Evolutionary conservation across 2,113 vertebrate genomes (phyloP).

Genomic region (Gobius niger): DNA sequence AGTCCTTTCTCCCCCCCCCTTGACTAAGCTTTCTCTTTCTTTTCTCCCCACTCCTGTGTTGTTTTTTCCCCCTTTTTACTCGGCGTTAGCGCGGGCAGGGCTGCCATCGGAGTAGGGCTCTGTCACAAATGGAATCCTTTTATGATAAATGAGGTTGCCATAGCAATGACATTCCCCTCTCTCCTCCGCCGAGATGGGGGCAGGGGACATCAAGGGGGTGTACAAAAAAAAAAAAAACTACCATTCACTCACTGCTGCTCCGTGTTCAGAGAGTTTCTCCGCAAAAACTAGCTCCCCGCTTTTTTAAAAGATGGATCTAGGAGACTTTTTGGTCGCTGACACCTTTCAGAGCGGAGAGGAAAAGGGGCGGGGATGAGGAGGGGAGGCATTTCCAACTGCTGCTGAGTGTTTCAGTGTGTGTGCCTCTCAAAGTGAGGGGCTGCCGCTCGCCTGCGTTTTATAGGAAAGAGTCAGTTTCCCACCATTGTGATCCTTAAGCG

Average conservation of each 20-base stretch:
- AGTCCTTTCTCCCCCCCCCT: conserved; percentile 54
- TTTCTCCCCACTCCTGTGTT: conserved; percentile 38
- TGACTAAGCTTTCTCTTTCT: conserved; percentile 44
- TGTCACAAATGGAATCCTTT: conserved; percentile 76
- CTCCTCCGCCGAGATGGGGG: conserved; percentile 71
- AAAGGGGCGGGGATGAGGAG: conserved; percentile 63
- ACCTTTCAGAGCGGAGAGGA: conserved; percentile 69
- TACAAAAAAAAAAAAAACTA: conserved; percentile 39
- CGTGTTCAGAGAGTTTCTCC: conserved; percentile 68
- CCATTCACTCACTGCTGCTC: conserved; percentile 69
- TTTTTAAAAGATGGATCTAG: conserved; percentile 67
- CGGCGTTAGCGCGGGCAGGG: conserved; percentile 51
- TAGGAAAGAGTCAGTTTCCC: conserved; percentile 71
- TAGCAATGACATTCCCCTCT: conserved; percentile 73
- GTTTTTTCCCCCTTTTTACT: conserved; percentile 27
- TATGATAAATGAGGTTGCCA: conserved; percentile 81
- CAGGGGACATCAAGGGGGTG: conserved; percentile 31
- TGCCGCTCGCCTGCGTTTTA: conserved; percentile 63
- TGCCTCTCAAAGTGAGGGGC: conserved; percentile 64
- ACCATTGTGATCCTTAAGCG: conserved; percentile 67
- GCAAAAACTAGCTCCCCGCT: conserved; percentile 82
- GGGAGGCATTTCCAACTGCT: conserved; percentile 63
- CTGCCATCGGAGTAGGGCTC: conserved; percentile 64
- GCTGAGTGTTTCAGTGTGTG: conserved; percentile 65
- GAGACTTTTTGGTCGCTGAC: conserved; percentile 67